Evolutionary conservation across 37 sponge, comb jelly and placozoan species (phyloP).

Genomic region (Beroe ovata): DNA sequence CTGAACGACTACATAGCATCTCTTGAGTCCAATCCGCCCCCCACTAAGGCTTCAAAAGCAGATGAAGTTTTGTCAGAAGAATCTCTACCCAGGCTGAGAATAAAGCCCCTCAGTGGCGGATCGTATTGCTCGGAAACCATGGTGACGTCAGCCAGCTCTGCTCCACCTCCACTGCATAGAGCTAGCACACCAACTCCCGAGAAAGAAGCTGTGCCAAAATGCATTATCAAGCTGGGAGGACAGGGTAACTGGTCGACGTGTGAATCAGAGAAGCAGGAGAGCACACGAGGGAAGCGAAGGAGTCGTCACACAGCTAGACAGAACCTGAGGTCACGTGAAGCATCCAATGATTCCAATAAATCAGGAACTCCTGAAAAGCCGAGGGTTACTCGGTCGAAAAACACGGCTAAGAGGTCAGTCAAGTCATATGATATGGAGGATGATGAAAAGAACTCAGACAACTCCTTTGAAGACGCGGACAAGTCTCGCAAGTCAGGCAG

Average conservation of each 20-base stretch:
- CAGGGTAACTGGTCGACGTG: background rate
- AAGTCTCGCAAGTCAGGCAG: constrained; percentile 1
- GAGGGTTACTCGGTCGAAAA: constrained; percentile 7
- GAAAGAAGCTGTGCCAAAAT: constrained; percentile 40
- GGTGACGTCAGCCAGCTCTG: background rate
- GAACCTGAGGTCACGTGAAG: constrained; percentile 42
- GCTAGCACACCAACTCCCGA: background rate
- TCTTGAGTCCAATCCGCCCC: constrained; percentile 32
- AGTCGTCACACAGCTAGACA: background rate
- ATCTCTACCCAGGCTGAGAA: constrained; percentile 37
- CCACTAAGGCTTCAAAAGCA: background rate
- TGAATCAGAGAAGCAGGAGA: constrained; percentile 1
- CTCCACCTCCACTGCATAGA: constrained; percentile 8
- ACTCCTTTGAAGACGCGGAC: constrained; percentile 49
- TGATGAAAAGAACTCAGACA: constrained; percentile 28
- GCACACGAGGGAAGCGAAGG: background rate
- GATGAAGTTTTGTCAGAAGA: constrained; percentile 18
- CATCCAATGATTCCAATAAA: constrained; percentile 53
- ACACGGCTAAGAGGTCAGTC: background rate
- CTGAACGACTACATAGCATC: constrained; percentile 60
- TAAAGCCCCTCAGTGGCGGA: constrained; percentile 55
- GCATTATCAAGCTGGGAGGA: constrained; percentile 16
- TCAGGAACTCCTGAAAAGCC: constrained; percentile 26
- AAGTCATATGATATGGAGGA: constrained; percentile 36
- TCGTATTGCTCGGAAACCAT: constrained; percentile 11